Evolutionary conservation across 2,888 invertebrate genomes (phyloP).

Genomic region (Dilophus febrilis): DNA sequence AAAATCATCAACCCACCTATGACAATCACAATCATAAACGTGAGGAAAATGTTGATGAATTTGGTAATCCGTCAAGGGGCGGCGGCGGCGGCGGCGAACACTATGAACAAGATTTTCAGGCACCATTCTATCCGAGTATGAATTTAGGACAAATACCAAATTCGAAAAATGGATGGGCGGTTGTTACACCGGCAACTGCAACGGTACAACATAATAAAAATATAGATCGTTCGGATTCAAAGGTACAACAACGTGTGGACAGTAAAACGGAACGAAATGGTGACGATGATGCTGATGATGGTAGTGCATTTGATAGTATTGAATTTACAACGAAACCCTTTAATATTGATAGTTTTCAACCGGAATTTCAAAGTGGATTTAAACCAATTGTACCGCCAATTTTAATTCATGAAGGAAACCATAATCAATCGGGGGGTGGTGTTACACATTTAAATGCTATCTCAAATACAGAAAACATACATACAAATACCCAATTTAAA

Average conservation of each 20-base stretch:
- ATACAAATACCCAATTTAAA: too few species aligned
- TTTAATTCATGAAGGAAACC: too few species aligned
- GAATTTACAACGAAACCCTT: conserved; percentile 33
- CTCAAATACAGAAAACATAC: too few species aligned
- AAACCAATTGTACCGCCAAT: conserved; percentile 41
- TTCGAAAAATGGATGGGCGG: conserved; percentile 42
- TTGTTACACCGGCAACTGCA: conserved; percentile 28
- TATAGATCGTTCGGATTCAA: conserved; percentile 2
- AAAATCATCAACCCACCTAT: not conserved
- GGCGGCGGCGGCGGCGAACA: conserved; percentile 26
- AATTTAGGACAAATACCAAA: conserved; percentile 36
- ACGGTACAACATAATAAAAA: conserved; percentile 9
- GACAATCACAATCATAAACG: not conserved
- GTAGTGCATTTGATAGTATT: conserved; percentile 11
- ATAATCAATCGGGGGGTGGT: too few species aligned
- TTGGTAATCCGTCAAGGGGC: conserved; percentile 16
- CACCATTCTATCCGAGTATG: conserved; percentile 49
- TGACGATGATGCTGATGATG: conserved; percentile 16
- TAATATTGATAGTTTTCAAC: conserved; percentile 48
- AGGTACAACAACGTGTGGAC: conserved; percentile 18
- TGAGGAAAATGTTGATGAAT: conserved; percentile 4
- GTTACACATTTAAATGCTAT: too few species aligned
- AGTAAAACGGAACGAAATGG: conserved; percentile 21
- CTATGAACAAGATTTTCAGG: conserved; percentile 40
- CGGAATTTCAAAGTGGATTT: conserved; percentile 50